A percentile compares a stretch with the other conserved stretches of the same genome.
Conservation (phyloP, 2,797 vertebrate species). For the Decapterus maruadsi region DNA sequence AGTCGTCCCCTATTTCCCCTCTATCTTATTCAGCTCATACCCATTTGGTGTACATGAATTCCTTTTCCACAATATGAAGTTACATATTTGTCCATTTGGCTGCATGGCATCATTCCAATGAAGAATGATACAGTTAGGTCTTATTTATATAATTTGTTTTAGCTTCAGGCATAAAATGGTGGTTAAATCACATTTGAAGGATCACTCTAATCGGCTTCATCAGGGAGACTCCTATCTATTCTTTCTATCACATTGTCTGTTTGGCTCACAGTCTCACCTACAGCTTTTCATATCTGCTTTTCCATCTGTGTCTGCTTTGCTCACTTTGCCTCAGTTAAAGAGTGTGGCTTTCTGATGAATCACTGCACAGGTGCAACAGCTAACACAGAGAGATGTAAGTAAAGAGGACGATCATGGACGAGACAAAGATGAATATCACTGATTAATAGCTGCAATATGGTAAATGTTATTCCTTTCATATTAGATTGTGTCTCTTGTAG, state of each 20-base stretch:
- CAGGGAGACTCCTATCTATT: not conserved
- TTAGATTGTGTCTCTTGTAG: not conserved
- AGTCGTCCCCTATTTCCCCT: not conserved
- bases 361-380: constrained; percentile 4
- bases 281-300: not conserved
- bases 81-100: not conserved
- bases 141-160: not conserved
- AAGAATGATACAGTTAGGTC: no score
- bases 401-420: not conserved
- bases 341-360: constrained; percentile 37
- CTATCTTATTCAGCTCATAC: not conserved
- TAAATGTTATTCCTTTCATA: constrained; percentile 1
- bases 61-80: not conserved
- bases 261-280: not conserved
- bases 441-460: not conserved
- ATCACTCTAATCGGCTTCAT: constrained; percentile 3
- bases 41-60: not conserved
- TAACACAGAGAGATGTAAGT: not conserved
- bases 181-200: constrained; percentile 6
- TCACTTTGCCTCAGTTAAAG: constrained; percentile 4
- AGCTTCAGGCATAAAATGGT: not conserved
- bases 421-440: not conserved
- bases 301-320: not conserved
- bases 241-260: not conserved
- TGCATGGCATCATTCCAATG: not conserved